Conservation (phyloP, 1,140 invertebrate genomes). For the Theocolax elegans region DNA sequence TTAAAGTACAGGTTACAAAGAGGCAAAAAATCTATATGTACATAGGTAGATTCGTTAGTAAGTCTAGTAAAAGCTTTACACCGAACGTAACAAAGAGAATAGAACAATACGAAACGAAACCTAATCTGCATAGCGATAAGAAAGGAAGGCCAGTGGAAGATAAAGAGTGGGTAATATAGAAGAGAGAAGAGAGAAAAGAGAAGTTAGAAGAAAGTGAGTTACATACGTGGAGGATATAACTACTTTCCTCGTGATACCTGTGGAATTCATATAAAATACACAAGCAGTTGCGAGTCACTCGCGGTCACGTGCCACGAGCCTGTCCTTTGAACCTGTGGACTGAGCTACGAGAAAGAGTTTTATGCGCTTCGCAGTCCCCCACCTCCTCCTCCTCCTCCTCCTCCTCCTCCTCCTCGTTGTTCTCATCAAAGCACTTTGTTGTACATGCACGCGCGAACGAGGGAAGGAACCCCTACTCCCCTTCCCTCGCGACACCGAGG, state of each 20-base stretch:
- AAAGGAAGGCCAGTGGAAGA: background rate
- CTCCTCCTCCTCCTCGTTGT: too few species aligned
- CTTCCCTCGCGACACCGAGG: too few species aligned
- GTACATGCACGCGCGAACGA: background rate
- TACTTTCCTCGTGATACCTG: background rate
- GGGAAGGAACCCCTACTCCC: too few species aligned
- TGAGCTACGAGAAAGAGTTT: background rate
- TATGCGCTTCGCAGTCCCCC: background rate
- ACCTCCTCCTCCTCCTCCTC: too few species aligned
- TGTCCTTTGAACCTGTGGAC: background rate
- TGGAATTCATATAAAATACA: background rate
- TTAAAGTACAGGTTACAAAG: background rate
- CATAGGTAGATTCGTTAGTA: too few species aligned
- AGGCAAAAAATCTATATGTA: background rate
- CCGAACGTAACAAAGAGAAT: background rate
- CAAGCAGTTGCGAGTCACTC: background rate
- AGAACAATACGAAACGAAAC: background rate
- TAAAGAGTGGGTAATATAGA: background rate
- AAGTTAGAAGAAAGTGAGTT: background rate
- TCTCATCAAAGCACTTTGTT: conserved; percentile 25
- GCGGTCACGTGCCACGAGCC: background rate
- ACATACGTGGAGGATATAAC: conserved; percentile 1
- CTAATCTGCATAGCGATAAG: background rate
- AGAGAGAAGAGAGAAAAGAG: background rate
- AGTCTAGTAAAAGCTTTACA: too few species aligned